These are phyloP conservation scores for Aradophagus sp. DNA, from an alignment of 1,140 invertebrate genomes.

Conservation along the genomic window DNA sequence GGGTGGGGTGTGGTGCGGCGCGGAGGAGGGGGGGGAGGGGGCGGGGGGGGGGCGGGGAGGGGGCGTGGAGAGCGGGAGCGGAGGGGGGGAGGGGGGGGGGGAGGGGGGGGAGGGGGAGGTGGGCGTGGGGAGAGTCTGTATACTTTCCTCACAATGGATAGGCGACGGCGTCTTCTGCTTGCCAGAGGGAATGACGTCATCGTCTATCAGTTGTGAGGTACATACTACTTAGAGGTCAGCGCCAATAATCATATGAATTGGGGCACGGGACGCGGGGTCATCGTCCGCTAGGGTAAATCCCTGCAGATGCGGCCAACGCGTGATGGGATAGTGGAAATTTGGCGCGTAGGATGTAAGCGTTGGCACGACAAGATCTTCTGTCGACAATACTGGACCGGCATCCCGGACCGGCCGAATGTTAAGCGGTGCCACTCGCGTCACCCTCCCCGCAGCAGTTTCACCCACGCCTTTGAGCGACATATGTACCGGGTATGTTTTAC, in stretches of 20 bases:
- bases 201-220: too few relatives aligned
- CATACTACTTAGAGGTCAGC: conserved; percentile 32
- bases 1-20: too few relatives aligned
- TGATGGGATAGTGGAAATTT: not conserved
- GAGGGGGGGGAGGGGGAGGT: too few relatives aligned
- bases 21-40: too few relatives aligned
- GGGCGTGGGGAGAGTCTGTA: too few relatives aligned
- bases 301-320: conserved; percentile 10
- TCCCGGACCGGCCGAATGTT: not conserved
- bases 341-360: conserved; percentile 18
- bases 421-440: not conserved
- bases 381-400: conserved; percentile 5
- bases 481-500: not conserved
- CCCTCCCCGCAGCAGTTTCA: not conserved
- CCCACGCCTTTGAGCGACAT: conserved; percentile 2
- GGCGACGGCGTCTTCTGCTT: too few relatives aligned
- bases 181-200: too few relatives aligned
- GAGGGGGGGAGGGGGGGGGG: too few relatives aligned
- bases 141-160: too few relatives aligned
- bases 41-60: too few relatives aligned
- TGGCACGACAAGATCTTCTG: not conserved
- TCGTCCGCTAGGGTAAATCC: conserved; percentile 23
- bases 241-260: conserved; percentile 21
- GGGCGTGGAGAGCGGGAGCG: too few relatives aligned
- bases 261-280: not conserved